Evolutionary conservation across 37 sponge, comb jelly and placozoan genomes (phyloP).

Genomic region (Eunapius fragilis): DNA sequence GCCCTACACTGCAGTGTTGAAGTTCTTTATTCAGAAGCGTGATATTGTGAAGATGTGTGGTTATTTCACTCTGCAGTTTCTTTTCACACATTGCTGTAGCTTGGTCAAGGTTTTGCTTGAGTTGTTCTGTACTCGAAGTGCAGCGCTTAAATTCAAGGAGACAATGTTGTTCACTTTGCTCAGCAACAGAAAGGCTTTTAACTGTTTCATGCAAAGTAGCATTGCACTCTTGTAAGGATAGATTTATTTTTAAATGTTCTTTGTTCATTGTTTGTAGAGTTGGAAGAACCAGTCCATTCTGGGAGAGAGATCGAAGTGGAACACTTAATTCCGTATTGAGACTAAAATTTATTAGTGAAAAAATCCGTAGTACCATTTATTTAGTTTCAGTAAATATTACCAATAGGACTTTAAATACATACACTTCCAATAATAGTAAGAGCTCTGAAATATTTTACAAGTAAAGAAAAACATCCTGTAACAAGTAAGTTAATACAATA

Average conservation of each 20-base stretch:
- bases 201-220: background rate
- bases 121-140: background rate
- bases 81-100: background rate
- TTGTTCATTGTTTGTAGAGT: background rate
- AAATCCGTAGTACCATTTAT: no score
- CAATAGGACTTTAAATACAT: no score
- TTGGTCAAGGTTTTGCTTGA: background rate
- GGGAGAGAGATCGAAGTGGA: background rate
- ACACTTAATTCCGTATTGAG: no score
- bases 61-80: background rate
- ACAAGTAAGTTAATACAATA: no score
- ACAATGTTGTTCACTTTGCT: background rate
- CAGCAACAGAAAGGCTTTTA: background rate
- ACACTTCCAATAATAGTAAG: no score
- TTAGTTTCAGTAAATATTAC: no score
- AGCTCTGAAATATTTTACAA: no score
- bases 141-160: background rate
- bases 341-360: no score
- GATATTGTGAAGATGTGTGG: background rate
- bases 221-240: background rate
- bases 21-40: background rate
- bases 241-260: background rate
- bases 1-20: no score
- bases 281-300: background rate
- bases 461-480: no score